Percentiles rank a stretch among this genome's conserved stretches.
Evolutionary conservation across 2,113 vertebrate species (phyloP).

Genomic region (Oryzias javanicus): DNA sequence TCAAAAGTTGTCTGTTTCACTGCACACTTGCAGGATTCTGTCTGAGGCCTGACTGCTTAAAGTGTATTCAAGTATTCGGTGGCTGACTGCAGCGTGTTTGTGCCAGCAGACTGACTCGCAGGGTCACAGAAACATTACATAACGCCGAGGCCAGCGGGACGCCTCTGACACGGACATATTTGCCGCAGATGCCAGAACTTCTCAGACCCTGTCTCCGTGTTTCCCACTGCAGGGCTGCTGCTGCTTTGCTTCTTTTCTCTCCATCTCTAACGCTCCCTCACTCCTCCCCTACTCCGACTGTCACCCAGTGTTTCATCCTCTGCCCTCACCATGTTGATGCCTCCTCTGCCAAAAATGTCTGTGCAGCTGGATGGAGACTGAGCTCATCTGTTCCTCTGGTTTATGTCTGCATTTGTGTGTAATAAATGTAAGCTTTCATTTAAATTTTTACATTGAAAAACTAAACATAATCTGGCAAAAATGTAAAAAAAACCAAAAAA

Average conservation of each 20-base stretch:
- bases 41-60: slow-evolving; percentile 12
- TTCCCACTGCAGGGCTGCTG: slow-evolving; percentile 1
- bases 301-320: slow-evolving; percentile 23
- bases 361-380: slow-evolving; percentile 63
- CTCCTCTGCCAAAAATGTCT: slow-evolving; percentile 52
- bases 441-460: neutral
- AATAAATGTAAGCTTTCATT: neutral
- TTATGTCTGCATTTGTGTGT: slow-evolving; percentile 5
- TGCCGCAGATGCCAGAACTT: slow-evolving; percentile 51
- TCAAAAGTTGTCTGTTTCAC: neutral
- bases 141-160: slow-evolving; percentile 40
- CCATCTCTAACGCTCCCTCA: slow-evolving; percentile 24
- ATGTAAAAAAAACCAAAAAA: neutral
- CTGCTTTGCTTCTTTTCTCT: slow-evolving; percentile 20
- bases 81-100: slow-evolving; percentile 36
- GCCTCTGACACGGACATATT: slow-evolving; percentile 25
- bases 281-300: slow-evolving; percentile 5
- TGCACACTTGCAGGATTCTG: neutral
- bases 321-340: slow-evolving; percentile 30
- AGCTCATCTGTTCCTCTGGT: slow-evolving; percentile 60
- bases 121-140: slow-evolving; percentile 59
- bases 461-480: slow-evolving; percentile 6
- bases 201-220: slow-evolving; percentile 25
- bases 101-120: slow-evolving; percentile 32
- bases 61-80: slow-evolving; percentile 20